Evolutionary conservation across 2,797 vertebrate species (phyloP), one percentile per base, ranked within the genome.

Genomic region (Falco biarmicus): DNA sequence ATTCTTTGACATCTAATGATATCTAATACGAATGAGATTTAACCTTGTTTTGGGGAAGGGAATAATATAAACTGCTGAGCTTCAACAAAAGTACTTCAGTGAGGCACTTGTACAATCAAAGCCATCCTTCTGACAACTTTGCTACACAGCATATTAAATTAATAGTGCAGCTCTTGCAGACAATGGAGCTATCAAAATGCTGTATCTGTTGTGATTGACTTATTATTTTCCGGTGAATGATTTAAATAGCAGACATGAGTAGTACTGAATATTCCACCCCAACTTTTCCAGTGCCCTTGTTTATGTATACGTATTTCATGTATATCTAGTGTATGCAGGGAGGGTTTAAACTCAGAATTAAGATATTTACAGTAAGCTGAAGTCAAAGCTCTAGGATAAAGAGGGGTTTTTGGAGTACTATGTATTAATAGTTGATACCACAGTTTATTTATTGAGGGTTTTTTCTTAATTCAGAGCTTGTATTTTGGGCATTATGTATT

Each of bases 81-180:
- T 89, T 92, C 71, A 84, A 15, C 69, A 83, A 63, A 94, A 32
- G 26, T 89, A 21, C 87, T 93, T 88, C 85, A 85, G 78, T 75
- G 87, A 89, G 87, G 75, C 61, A 63, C 75, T 95, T 81, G 64
- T 69, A 65, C 65, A 86, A 26, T 93, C 79, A 88, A 94, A 96
- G 63, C 77, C 83, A 69, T 76, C 87, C 75, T 92, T 87, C 92
- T 91, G 89, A 87, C 81, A 92, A 32, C 78, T 31, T 80, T 81
- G 59, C 75, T 81, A 28, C 47, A 19, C 24, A 45, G 90, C 60
- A 20, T 81, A 80, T 94, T 87, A 90, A 94, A 90, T 90, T 84
- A 90, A 74, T 54, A 78, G 69, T 78, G 90, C 69, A 68, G 88
- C 41, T 96, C 18, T 68, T 91, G 75, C 78, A 92, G 89, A 93